Base-by-base conservation (phyloP, 2,797 vertebrate genomes). In the Pygocentrus nattereri region DNA sequence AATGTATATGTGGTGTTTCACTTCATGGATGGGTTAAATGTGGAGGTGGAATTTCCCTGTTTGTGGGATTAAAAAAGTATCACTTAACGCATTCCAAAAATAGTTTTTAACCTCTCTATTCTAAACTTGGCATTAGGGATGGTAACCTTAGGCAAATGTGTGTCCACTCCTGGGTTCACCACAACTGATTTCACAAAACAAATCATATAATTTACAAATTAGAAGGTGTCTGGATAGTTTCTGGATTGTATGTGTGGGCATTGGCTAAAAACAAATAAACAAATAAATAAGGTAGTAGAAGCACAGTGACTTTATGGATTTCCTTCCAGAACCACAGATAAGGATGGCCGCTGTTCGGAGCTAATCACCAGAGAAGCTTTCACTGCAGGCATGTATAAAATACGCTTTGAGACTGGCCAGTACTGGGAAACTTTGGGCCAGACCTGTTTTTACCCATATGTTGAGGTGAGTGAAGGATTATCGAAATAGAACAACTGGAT, bases 391-490 rank as follows among this genome's bases (percentile, higher is more conserved):
- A 96, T 92, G 89, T 98, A 98, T 90, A 98, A 96, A 85, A 90
- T 98, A 81, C 94, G 67, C 58, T 98, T 97, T 52, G 96, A 97
- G 88, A 97, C 96, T 0, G 91, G 93, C 0, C 85, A 90, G 0
- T 99, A 97, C 85, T 98, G 96, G 97, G 89, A 93, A 80, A 74
- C 76, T 12, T 90, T 91, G 79, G 95, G 94, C 0, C 91, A 94
- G 30, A 74, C 70, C 65, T 95, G 91, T 85, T 96, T 97, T 90
- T 96, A 96, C 85, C 97, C 97, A 0, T 97, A 97, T 0, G 94
- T 96, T 27, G 97, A 99, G 95, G 97, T 96, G 69, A 88, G 88
- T 82, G 16, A 25, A 23, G 31, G 11, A 30, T 16, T 19, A 56
- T 3, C 27, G 11, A n/a, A 44, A 38, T 30, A 77, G 25, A 71